These are phyloP conservation scores for Lasioglossum vierecki DNA, from an alignment of 2,888 invertebrate genomes.

Conservation along the genomic window DNA sequence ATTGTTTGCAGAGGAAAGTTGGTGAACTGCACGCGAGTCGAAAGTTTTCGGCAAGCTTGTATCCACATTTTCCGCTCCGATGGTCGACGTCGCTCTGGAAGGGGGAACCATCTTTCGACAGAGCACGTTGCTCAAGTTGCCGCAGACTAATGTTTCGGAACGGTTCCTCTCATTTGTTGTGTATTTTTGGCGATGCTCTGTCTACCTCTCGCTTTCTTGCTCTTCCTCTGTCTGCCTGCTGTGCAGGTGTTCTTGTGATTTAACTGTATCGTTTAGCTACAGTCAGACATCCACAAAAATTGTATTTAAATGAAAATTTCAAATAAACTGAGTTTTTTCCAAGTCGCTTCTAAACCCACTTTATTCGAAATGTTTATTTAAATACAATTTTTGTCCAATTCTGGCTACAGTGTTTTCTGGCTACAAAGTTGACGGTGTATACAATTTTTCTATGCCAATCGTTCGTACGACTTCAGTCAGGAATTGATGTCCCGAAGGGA, in stretches of 20 bases:
- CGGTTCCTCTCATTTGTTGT: neutral
- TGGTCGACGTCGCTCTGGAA: neutral
- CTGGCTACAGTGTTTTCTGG: neutral
- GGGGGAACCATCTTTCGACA: neutral
- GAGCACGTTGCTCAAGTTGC: neutral
- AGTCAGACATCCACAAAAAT: no score
- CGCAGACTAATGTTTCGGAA: neutral
- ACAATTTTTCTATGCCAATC: neutral
- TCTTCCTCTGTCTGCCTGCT: neutral
- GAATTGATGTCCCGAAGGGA: neutral
- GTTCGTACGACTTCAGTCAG: neutral
- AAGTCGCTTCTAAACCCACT: no score
- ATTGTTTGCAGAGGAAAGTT: neutral
- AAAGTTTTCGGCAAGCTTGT: slow-evolving; percentile 19
- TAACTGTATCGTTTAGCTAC: neutral
- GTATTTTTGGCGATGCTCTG: neutral
- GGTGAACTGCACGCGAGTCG: neutral
- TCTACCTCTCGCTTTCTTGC: neutral
- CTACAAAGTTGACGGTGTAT: neutral
- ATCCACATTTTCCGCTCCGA: neutral
- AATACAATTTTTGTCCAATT: no score
- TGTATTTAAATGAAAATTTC: no score
- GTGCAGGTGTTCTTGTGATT: neutral
- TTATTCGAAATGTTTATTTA: no score
- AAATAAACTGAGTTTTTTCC: no score